Conservation (phyloP, 2,113 vertebrate species). For the Canis aureus region DNA sequence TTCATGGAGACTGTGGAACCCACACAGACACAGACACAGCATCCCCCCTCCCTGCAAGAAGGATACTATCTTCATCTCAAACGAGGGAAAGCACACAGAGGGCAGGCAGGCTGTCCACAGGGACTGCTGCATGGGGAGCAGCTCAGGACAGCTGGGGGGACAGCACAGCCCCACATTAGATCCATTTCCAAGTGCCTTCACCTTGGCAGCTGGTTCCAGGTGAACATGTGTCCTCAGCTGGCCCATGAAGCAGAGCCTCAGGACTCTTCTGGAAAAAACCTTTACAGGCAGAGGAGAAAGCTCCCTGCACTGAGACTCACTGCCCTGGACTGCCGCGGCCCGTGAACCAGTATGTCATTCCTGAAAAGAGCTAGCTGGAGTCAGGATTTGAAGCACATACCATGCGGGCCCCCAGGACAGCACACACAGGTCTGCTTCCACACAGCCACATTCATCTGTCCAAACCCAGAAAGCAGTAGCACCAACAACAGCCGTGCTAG, state of each 20-base stretch:
- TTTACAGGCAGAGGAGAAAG: not conserved
- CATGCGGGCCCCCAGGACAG: not conserved
- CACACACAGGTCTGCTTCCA: not conserved
- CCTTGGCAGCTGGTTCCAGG: not conserved
- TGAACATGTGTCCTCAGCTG: not conserved
- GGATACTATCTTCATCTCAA: not conserved
- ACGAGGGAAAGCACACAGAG: not conserved
- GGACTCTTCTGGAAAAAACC: not conserved
- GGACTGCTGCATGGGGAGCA: not conserved
- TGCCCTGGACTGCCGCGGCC: not conserved
- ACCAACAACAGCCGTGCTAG: not conserved
- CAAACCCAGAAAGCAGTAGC: no score
- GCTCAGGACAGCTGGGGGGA: no score
- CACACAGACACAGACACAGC: not conserved
- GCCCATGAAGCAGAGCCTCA: not conserved
- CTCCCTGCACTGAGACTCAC: not conserved
- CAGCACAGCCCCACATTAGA: no score
- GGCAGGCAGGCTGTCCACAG: no score
- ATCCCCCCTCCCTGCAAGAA: not conserved
- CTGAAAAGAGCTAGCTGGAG: no score
- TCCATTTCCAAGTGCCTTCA: not conserved
- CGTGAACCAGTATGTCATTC: not conserved
- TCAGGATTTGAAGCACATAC: not conserved
- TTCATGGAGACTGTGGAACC: no score
- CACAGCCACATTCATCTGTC: accelerated